These are phyloP conservation scores for Dendrophyllia cribrosa DNA, from an alignment of 64 coral and sea anemone species.

Conservation along the genomic window DNA sequence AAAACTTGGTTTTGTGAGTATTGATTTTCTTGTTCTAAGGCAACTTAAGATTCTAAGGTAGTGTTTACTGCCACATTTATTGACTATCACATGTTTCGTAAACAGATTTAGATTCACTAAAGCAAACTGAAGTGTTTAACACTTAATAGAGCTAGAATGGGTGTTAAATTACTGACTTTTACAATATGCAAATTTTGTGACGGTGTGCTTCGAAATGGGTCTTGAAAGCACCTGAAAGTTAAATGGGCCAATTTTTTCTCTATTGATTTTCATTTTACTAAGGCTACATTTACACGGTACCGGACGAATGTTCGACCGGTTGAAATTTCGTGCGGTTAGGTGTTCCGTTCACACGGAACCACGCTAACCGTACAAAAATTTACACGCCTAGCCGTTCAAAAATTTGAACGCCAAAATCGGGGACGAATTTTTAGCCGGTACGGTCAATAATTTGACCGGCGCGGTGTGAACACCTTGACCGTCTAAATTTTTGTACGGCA, in stretches of 20 bases:
- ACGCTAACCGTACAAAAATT: no score
- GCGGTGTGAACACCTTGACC: no score
- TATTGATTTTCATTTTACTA: slow-evolving; percentile 34
- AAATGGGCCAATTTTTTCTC: slow-evolving; percentile 41
- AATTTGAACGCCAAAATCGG: no score
- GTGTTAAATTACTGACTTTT: slow-evolving; percentile 13
- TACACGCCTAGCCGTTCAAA: no score
- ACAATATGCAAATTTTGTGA: slow-evolving; percentile 27
- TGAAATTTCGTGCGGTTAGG: no score
- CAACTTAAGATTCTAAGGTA: background rate
- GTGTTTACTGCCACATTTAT: background rate
- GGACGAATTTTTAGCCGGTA: no score
- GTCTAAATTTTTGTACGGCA: no score
- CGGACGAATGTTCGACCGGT: no score
- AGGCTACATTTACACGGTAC: no score
- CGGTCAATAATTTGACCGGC: no score
- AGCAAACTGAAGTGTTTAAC: slow-evolving; percentile 1
- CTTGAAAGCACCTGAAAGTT: slow-evolving; percentile 22
- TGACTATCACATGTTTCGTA: background rate
- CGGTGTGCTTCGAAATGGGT: background rate
- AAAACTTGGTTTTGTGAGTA: background rate
- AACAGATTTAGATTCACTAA: background rate
- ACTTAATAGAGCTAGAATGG: slow-evolving; percentile 3
- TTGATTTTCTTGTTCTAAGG: background rate
- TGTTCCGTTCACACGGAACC: no score